Percentiles rank a stretch among this genome's conserved stretches.
Evolutionary conservation across 2,113 vertebrate species (phyloP).

Genomic region (Bufo bufo): DNA sequence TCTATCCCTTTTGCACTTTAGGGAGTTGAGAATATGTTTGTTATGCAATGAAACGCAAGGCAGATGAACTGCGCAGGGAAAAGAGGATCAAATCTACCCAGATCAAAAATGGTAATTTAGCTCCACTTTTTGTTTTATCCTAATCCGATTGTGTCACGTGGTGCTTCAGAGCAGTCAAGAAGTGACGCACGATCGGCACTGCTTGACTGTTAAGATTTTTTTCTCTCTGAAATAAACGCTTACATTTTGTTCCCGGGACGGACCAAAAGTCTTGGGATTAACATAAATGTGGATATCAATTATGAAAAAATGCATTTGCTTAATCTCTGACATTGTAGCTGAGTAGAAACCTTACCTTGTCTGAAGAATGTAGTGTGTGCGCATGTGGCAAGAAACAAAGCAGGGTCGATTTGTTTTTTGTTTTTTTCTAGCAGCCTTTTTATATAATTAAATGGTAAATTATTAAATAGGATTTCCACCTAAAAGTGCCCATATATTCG

Average conservation of each 20-base stretch:
- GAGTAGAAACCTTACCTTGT: not conserved
- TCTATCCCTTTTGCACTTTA: slow-evolving; percentile 57
- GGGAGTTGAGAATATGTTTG: slow-evolving; percentile 58
- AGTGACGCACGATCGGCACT: slow-evolving; percentile 10
- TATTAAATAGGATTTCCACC: too few relatives aligned
- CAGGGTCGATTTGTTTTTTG: not conserved
- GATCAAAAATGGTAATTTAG: slow-evolving; percentile 60
- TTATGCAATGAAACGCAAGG: slow-evolving; percentile 57
- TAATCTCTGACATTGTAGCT: slow-evolving; percentile 13
- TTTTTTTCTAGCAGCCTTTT: not conserved
- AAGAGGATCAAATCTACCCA: slow-evolving; percentile 56
- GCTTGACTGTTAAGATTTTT: slow-evolving; percentile 21
- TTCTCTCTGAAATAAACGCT: slow-evolving; percentile 1
- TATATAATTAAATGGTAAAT: not conserved
- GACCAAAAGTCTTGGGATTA: slow-evolving; percentile 33
- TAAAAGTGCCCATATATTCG: too few relatives aligned
- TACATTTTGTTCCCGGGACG: not conserved
- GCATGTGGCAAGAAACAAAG: not conserved
- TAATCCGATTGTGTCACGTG: slow-evolving; percentile 54
- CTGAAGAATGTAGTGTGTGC: not conserved
- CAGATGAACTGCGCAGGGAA: slow-evolving; percentile 51
- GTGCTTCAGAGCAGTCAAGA: slow-evolving; percentile 30
- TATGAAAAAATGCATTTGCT: slow-evolving; percentile 14
- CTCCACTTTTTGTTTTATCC: slow-evolving; percentile 57
- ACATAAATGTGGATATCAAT: slow-evolving; percentile 18